Evolutionary conservation across 2,113 vertebrate species (phyloP).

Genomic region (Sinocyclocheilus maitianheensis): DNA sequence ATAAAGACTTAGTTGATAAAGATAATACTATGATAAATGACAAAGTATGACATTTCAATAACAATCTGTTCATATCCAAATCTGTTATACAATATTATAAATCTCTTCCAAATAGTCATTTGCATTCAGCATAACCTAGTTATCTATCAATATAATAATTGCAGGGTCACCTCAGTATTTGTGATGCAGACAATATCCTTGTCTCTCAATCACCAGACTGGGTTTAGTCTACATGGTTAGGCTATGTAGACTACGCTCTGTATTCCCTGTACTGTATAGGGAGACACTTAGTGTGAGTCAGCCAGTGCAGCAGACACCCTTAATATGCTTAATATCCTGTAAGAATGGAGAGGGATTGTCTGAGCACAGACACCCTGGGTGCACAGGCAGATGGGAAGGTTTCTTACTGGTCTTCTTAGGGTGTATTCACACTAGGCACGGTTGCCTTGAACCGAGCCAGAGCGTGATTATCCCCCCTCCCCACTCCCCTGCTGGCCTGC

Average conservation of each 20-base stretch:
- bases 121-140: background rate
- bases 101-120: background rate
- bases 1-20: background rate
- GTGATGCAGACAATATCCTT: slow-evolving; percentile 19
- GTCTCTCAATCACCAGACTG: slow-evolving; percentile 31
- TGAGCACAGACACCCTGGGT: slow-evolving; percentile 52
- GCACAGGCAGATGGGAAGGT: slow-evolving; percentile 58
- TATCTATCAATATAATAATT: background rate
- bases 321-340: slow-evolving; percentile 61
- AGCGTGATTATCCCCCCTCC: too few relatives aligned
- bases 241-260: slow-evolving; percentile 35
- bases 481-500: too few relatives aligned
- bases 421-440: too few relatives aligned
- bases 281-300: slow-evolving; percentile 58
- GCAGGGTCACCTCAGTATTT: background rate
- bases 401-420: slow-evolving; percentile 55
- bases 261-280: slow-evolving; percentile 50
- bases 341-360: slow-evolving; percentile 44
- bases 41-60: background rate
- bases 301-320: slow-evolving; percentile 52
- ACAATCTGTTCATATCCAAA: background rate
- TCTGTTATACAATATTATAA: background rate
- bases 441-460: too few relatives aligned
- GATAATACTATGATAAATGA: background rate
- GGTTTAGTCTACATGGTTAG: slow-evolving; percentile 43